These are phyloP conservation scores for Nasonia giraulti DNA, from an alignment of 1,140 invertebrate genomes.

Conservation along the genomic window DNA sequence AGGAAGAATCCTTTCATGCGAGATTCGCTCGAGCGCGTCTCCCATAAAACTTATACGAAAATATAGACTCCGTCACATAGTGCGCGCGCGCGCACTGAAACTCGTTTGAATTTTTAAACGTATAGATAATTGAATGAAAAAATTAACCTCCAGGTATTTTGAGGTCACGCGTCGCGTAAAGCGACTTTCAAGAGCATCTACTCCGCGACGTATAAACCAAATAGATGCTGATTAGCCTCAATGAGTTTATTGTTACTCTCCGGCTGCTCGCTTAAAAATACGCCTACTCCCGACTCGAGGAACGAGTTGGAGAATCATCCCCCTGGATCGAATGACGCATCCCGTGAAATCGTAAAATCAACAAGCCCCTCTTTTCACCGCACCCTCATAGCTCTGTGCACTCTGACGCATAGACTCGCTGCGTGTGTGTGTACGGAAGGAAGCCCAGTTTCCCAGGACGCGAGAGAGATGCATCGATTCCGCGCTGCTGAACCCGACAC, in stretches of 20 bases:
- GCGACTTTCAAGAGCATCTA: conserved; percentile 31
- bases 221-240: conserved; percentile 45
- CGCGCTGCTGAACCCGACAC: not conserved
- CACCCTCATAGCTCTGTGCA: not conserved
- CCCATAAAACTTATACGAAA: too few species aligned
- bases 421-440: not conserved
- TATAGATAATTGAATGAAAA: not conserved
- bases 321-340: not conserved
- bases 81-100: too few species aligned
- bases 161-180: not conserved
- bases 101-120: too few species aligned
- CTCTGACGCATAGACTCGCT: not conserved
- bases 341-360: conserved; percentile 9
- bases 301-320: not conserved
- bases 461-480: conserved; percentile 5
- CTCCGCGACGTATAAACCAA: conserved; percentile 14
- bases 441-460: conserved; percentile 12
- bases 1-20: too few species aligned
- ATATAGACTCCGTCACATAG: too few species aligned
- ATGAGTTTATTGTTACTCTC: conserved; percentile 34
- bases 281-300: not conserved
- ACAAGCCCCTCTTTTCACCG: not conserved
- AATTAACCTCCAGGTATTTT: not conserved
- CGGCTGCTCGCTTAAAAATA: not conserved
- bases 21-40: too few species aligned